These are phyloP conservation scores for Drosophila arawakana DNA, from an alignment of 1,140 invertebrate genomes.

Conservation along the genomic window DNA sequence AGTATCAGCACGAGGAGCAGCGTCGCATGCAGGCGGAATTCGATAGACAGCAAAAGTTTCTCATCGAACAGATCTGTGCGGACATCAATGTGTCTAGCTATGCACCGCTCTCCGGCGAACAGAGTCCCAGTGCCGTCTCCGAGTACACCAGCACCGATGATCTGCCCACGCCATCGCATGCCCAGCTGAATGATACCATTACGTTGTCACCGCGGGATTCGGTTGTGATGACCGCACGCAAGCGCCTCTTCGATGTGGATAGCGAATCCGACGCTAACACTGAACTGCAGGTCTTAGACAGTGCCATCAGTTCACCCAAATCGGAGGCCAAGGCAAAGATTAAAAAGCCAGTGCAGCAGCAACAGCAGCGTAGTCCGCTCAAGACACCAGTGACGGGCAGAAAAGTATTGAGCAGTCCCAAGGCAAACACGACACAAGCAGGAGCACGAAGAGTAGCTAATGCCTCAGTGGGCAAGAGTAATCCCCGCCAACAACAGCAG, in stretches of 20 bases:
- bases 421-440: not conserved
- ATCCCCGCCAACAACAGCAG: conserved; percentile 2
- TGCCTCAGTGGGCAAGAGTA: not conserved
- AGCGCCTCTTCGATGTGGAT: conserved; percentile 51
- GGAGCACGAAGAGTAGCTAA: not conserved
- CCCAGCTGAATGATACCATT: not conserved
- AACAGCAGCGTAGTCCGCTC: conserved; percentile 5
- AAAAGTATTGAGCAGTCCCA: not conserved
- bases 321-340: conserved; percentile 3
- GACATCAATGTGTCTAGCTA: conserved; percentile 54
- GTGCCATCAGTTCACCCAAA: conserved; percentile 39
- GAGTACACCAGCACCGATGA: conserved; percentile 56
- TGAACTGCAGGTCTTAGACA: conserved; percentile 10
- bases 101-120: conserved; percentile 2
- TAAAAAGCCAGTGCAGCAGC: not conserved
- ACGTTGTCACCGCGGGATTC: conserved; percentile 11
- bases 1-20: conserved; percentile 76
- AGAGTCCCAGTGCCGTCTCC: conserved; percentile 10
- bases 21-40: conserved; percentile 68
- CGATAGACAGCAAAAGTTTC: conserved; percentile 67
- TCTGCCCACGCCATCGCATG: conserved; percentile 11
- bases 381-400: not conserved
- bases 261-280: conserved; percentile 37
- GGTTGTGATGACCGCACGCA: conserved; percentile 25
- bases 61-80: conserved; percentile 72